Evolutionary conservation across 2,113 vertebrate genomes (phyloP), one percentile per base, ranked within the genome.

Genomic region (Noturus placidus): DNA sequence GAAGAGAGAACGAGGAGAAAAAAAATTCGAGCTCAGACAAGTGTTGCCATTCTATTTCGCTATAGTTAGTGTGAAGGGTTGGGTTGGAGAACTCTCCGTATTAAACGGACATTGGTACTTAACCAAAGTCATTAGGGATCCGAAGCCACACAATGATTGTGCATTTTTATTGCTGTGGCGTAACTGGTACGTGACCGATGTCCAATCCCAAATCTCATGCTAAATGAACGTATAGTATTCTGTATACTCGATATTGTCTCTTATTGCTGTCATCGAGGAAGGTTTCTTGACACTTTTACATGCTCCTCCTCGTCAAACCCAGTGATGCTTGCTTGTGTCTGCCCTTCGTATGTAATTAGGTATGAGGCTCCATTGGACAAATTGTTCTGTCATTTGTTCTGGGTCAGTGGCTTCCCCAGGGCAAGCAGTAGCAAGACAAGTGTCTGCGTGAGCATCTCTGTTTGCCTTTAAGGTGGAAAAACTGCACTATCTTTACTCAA

Each of bases 281-380:
- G 67, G 70, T 87, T 83, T 79, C 85, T 59, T 76, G 52, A 77
- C 56, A 19, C 35, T 85, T 56, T 80, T 63, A 67, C 50, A 7
- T 52, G 76, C 77, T 79, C n/a, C 50, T 78, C 46, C 42, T 78
- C 1, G 4, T 76, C n/a, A 59, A 80, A 86, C 11, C 50, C 59
- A 59, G 38, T 61, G n/a, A 10, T 42, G 86, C n/a, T 74, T 65
- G 61, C 46, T 27, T 2, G n/a, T 88, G 83, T 54, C 61, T 87
- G 81, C 52, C 89, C 89, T 88, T 85, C 76, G 86, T 77, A 57
- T 88, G 50, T 88, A 86, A 90, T 92, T 89, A 85, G 77, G 54
- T 89, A n/a, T 84, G 82, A 84, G 84, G 83, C 86, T 72, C 89
- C 87, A 89, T 91, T 89, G 61, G 78, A 87, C 88, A 89, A 88